Base-by-base conservation (phyloP, 2,888 invertebrate species). In the Nephrotoma appendiculata region DNA sequence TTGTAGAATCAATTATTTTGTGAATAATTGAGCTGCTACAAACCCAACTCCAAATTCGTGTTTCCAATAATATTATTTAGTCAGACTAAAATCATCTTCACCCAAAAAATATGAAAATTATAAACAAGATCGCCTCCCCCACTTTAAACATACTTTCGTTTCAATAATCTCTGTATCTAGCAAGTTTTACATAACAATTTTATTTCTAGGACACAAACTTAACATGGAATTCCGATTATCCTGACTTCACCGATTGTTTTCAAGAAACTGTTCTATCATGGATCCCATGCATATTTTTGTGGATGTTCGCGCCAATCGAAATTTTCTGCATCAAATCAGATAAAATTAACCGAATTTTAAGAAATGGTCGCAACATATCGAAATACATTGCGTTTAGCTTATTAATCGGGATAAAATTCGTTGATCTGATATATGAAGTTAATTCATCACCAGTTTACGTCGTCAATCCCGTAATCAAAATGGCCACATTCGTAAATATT, bases 221-320 rank as follows among this genome's bases (percentile, higher is more conserved):
- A 88, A 93, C 94, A 87, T 95, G 95, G 95, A 89, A 94, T 88
- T 93, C 95, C 2, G 91, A 93, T 11, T 92, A 94, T 90, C 96
- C 87, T 11, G 94, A 95, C 89, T 92, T 96, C 87, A 95, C 96
- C 87, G 92, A 92, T 89, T 96, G 96, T 90, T 96, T 96, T 90
- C 94, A 95, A 91, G 93, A 94, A 89, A 95, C 96, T 1, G 93
- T 95, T 12, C 90, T 96, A 83, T 91, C 95, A 87, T 96, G 96
- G 96, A 90, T 93, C 11, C 96, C 96, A 0, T 94, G 95, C 89
- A 91, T 92, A 44, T 94, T 95, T 90, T 91, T 96, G 19, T 95
- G 94, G 94, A 88, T 93, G 0, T 93, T 94, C 88, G 91, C 93
- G 0, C 92, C 93, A 41, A 89, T 95, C 87, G 94, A 94, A 90